Conservation (phyloP, 2,888 invertebrate genomes). For the Siphlonurus alternatus region DNA sequence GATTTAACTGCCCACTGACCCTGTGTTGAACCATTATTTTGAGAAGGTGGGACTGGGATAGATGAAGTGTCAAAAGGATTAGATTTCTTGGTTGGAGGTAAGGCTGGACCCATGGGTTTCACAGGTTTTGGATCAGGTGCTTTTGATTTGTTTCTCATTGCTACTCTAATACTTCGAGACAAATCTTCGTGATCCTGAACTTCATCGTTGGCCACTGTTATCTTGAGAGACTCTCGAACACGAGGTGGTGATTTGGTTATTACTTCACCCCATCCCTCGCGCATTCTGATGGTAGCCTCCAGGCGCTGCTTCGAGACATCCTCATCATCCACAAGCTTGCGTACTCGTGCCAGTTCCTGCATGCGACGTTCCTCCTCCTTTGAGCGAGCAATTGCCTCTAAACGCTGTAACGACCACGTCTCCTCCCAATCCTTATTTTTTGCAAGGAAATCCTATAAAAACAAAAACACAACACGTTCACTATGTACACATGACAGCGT, state of each 20-base stretch:
- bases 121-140: conserved; percentile 15
- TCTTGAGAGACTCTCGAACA: neutral
- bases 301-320: conserved; percentile 21
- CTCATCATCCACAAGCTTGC: neutral
- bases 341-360: neutral
- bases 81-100: neutral
- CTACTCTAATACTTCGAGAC: conserved; percentile 42
- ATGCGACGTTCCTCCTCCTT: conserved; percentile 19
- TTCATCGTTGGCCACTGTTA: neutral
- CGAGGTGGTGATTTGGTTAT: conserved; percentile 9
- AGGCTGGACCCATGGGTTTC: neutral
- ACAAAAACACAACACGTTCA: neutral
- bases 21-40: conserved; percentile 12
- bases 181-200: conserved; percentile 23
- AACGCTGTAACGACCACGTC: conserved; percentile 70
- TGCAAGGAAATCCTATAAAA: conserved; percentile 51
- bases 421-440: conserved; percentile 79
- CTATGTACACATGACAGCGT: neutral
- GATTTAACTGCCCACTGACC: conserved; percentile 33
- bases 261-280: conserved; percentile 22
- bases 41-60: conserved; percentile 2
- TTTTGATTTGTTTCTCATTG: conserved; percentile 41
- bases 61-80: neutral
- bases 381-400: conserved; percentile 41
- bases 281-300: conserved; percentile 17